These are phyloP conservation scores for Sitta carolinensis DNA, from an alignment of 2,797 vertebrate genomes.

Conservation along the genomic window DNA sequence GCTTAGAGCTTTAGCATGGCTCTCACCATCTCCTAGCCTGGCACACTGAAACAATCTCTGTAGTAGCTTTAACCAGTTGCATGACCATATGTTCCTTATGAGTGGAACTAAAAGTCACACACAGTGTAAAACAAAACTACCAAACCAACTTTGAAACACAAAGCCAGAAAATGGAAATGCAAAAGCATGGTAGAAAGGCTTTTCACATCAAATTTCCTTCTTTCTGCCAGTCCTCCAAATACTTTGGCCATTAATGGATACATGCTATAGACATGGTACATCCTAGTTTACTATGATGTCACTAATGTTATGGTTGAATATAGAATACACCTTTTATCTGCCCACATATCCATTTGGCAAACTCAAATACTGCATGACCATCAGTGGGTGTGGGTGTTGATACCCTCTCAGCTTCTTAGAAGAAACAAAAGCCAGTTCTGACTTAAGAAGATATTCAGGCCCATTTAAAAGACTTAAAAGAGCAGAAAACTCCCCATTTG, in stretches of 20 bases:
- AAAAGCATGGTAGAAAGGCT: constrained; percentile 9
- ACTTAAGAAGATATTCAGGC: not conserved
- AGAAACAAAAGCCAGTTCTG: not conserved
- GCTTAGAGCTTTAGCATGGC: not conserved
- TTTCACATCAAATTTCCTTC: not conserved
- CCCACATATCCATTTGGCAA: not conserved
- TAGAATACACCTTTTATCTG: not conserved
- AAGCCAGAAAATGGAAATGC: not conserved
- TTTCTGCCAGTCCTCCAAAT: constrained; percentile 6
- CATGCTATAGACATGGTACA: not conserved
- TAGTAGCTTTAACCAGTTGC: not conserved
- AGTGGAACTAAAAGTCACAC: not conserved
- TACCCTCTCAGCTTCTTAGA: not conserved
- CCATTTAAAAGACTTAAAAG: not conserved
- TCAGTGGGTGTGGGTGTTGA: not conserved
- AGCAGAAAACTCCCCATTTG: not conserved
- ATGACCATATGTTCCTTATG: not conserved
- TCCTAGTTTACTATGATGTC: not conserved
- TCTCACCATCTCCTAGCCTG: not conserved
- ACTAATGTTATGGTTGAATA: not conserved
- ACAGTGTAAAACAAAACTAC: not conserved
- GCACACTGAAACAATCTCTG: not conserved
- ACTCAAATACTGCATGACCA: not conserved
- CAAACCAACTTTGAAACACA: not conserved
- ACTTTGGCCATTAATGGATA: not conserved